These are phyloP conservation scores for Dinoponera quadriceps DNA, from an alignment of 1,140 invertebrate species.

Conservation along the genomic window DNA sequence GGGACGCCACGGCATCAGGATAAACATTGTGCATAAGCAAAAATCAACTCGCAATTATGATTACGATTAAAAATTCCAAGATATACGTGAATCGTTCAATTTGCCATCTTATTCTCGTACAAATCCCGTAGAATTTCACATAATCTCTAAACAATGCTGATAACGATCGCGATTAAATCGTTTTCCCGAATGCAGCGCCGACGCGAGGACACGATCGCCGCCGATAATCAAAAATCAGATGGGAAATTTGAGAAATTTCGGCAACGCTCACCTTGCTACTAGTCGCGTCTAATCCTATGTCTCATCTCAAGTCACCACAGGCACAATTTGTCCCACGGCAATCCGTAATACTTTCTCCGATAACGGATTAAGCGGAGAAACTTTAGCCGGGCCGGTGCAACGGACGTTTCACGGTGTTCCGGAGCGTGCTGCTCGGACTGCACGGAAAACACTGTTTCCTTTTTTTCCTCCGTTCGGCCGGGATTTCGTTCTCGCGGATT, in stretches of 20 bases:
- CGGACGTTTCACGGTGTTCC: not conserved
- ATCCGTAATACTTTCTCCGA: constrained; percentile 66
- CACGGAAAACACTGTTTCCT: not conserved
- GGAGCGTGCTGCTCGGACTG: not conserved
- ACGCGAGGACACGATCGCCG: too few relatives aligned
- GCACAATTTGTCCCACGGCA: constrained; percentile 35
- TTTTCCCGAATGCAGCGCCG: too few relatives aligned
- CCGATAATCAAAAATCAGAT: too few relatives aligned
- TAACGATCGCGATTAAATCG: too few relatives aligned
- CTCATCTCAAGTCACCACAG: constrained; percentile 67
- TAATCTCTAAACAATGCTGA: too few relatives aligned
- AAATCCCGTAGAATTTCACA: too few relatives aligned
- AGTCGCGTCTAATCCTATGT: constrained; percentile 66
- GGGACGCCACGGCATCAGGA: constrained; percentile 1
- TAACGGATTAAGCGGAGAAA: constrained; percentile 51
- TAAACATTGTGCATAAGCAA: not conserved
- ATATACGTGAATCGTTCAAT: too few relatives aligned
- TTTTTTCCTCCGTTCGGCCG: too few relatives aligned
- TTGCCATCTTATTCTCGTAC: too few relatives aligned
- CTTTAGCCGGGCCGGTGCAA: constrained; percentile 14
- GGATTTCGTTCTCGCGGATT: not conserved
- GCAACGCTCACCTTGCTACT: constrained; percentile 65
- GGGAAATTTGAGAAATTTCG: not conserved
- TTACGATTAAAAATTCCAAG: not conserved
- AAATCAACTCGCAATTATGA: not conserved